A percentile compares a stretch with the other conserved stretches of the same genome.
phyloP scores from a whole-genome alignment of 2,113 vertebrate species.

The Calyptommatus sinebrachiatus region DNA sequence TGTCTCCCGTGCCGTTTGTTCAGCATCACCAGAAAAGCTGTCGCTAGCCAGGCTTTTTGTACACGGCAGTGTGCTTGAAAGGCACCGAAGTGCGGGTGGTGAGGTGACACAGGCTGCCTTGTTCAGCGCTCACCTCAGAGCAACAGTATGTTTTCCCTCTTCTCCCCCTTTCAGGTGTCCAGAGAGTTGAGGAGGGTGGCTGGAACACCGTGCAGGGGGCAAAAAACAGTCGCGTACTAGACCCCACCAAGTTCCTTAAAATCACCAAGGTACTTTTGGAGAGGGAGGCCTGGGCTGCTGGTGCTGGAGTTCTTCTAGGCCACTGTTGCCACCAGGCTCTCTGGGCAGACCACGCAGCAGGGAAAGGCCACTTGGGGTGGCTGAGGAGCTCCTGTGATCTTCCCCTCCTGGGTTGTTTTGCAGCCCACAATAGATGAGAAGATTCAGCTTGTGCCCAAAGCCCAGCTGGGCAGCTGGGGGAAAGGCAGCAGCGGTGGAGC shows the following conservation, averaged over 20 bases:
- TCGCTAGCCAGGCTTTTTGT: too few relatives aligned
- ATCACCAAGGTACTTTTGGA: conserved; percentile 89
- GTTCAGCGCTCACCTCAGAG: neutral
- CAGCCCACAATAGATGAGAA: conserved; percentile 98
- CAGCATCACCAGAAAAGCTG: too few relatives aligned
- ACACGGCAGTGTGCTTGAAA: too few relatives aligned
- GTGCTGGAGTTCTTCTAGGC: neutral
- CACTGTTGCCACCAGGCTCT: too few relatives aligned
- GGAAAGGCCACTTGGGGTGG: neutral
- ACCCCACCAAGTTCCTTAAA: conserved; percentile 97
- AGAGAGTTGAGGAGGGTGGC: conserved; percentile 86
- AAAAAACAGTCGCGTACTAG: conserved; percentile 94
- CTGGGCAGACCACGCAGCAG: neutral
- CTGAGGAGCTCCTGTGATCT: neutral
- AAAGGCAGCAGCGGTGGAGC: conserved; percentile 98
- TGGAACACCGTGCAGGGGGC: conserved; percentile 97
- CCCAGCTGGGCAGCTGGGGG: conserved; percentile 92
- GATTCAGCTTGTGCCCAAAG: conserved; percentile 95
- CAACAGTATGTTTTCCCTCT: neutral
- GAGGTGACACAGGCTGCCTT: neutral
- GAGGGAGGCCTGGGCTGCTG: neutral
- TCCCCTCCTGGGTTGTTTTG: conserved; percentile 35
- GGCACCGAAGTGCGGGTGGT: too few relatives aligned
- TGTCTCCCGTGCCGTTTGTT: too few relatives aligned
- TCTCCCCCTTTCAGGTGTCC: conserved; percentile 65